These are phyloP conservation scores for Halictus quadricinctus DNA, from an alignment of 2,888 invertebrate genomes.

Conservation along the genomic window DNA sequence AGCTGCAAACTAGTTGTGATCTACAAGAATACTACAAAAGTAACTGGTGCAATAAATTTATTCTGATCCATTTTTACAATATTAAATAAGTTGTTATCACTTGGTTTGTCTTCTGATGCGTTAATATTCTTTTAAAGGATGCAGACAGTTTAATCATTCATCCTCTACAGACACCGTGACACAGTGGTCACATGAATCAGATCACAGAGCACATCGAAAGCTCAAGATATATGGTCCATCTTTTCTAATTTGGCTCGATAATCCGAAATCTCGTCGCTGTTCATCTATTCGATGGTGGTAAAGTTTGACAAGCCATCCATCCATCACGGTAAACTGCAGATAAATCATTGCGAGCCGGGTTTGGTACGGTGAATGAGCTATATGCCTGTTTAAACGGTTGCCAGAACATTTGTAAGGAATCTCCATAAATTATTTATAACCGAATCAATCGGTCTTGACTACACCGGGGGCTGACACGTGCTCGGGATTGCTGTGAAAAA, in stretches of 20 bases:
- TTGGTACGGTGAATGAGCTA: background rate
- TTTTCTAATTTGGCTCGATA: conserved; percentile 43
- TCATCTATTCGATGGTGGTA: conserved; percentile 28
- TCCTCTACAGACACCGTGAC: background rate
- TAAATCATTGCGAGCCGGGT: conserved; percentile 42
- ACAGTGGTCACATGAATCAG: background rate
- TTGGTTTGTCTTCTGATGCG: too few relatives aligned
- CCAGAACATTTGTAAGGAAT: conserved; percentile 21
- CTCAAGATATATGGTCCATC: conserved; percentile 35
- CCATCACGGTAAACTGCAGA: conserved; percentile 44
- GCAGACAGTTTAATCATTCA: background rate
- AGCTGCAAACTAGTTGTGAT: background rate
- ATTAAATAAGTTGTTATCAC: background rate
- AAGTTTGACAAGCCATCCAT: conserved; percentile 54
- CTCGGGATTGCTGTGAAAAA: background rate
- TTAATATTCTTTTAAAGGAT: background rate
- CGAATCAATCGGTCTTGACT: background rate
- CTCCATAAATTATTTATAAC: conserved; percentile 23
- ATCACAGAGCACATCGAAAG: background rate
- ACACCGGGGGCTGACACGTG: background rate
- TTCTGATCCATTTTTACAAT: too few relatives aligned
- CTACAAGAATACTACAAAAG: too few relatives aligned
- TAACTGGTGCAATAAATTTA: too few relatives aligned
- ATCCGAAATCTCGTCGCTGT: conserved; percentile 3
- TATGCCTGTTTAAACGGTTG: conserved; percentile 36